Evolutionary conservation across 2,888 invertebrate genomes (phyloP).

Genomic region (Diaphora mendica): DNA sequence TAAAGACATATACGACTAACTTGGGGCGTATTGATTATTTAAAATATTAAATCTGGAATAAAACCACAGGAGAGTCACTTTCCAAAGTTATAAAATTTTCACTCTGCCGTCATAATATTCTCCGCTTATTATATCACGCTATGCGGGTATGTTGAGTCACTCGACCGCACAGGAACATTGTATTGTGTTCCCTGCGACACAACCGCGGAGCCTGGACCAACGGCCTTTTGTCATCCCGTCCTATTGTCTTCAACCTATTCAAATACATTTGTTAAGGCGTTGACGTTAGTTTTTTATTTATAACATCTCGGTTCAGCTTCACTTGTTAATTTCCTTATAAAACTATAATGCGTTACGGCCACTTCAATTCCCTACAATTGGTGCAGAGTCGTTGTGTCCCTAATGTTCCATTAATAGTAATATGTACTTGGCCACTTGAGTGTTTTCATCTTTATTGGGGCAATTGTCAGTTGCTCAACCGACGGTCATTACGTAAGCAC

Average conservation of each 20-base stretch:
- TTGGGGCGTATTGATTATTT: constrained; percentile 36
- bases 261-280: constrained; percentile 71
- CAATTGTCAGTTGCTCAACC: constrained; percentile 81
- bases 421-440: constrained; percentile 70
- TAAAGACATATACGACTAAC: constrained; percentile 17
- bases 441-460: constrained; percentile 79
- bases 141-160: constrained; percentile 75
- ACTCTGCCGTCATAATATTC: constrained; percentile 47
- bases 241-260: constrained; percentile 76
- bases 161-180: constrained; percentile 76
- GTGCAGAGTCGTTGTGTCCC: constrained; percentile 57
- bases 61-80: constrained; percentile 21
- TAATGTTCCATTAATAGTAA: constrained; percentile 74
- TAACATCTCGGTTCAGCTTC: constrained; percentile 59
- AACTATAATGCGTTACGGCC: constrained; percentile 52
- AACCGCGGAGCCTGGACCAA: constrained; percentile 70
- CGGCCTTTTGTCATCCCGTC: constrained; percentile 75
- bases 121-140: constrained; percentile 56
- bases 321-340: constrained; percentile 56
- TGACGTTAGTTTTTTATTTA: constrained; percentile 58
- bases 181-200: constrained; percentile 73
- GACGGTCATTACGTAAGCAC: constrained; percentile 72
- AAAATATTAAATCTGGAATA: constrained; percentile 33
- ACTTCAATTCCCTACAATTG: constrained; percentile 59
- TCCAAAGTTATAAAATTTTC: constrained; percentile 38